phyloP scores from a whole-genome alignment of 2,888 invertebrate species.

The Prosapia bicincta region DNA sequence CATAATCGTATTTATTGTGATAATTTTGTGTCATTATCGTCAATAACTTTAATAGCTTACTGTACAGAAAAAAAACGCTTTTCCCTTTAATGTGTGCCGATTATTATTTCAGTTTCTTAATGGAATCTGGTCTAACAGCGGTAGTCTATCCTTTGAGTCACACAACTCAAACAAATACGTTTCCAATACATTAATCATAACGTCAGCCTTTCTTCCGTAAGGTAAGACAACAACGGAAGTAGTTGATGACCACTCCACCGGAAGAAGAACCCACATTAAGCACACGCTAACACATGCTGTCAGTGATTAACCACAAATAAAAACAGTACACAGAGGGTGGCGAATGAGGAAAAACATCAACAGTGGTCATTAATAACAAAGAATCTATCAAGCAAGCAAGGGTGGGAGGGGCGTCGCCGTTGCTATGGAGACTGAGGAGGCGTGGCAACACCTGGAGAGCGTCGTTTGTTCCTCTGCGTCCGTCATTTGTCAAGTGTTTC shows the following conservation, averaged over 20 bases:
- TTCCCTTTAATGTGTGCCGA: too few relatives aligned
- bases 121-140: too few relatives aligned
- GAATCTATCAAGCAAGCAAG: constrained; percentile 16
- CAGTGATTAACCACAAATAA: constrained; percentile 22
- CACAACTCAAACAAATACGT: too few relatives aligned
- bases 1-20: too few relatives aligned
- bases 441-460: constrained; percentile 13
- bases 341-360: constrained; percentile 16
- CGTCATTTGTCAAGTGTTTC: constrained; percentile 2
- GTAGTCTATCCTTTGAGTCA: too few relatives aligned
- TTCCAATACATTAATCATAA: neutral
- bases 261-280: constrained; percentile 11
- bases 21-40: too few relatives aligned
- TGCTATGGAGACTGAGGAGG: constrained; percentile 10
- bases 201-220: neutral
- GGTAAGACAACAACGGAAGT: neutral
- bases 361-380: constrained; percentile 20
- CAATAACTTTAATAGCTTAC: too few relatives aligned
- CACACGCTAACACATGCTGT: neutral
- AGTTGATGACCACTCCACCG: neutral
- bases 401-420: constrained; percentile 22
- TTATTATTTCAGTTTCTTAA: too few relatives aligned
- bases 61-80: too few relatives aligned
- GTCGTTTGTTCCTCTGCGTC: neutral
- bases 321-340: constrained; percentile 20